These are phyloP conservation scores for Plagiodera versicolora DNA, from an alignment of 2,888 invertebrate genomes.

Conservation along the genomic window DNA sequence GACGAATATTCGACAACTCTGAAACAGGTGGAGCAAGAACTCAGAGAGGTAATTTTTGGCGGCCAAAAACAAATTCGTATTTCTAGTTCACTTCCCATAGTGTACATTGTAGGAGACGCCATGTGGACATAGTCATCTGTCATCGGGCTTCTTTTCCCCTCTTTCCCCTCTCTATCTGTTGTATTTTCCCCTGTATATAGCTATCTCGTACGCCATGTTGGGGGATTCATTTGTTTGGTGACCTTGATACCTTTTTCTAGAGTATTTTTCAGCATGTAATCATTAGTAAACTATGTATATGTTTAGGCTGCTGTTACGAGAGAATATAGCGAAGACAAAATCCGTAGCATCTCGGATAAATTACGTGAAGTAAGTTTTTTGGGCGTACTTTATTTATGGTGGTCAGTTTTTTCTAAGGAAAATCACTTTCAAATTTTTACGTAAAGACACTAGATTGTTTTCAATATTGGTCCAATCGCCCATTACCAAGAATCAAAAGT, in stretches of 20 bases:
- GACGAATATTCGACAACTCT: constrained; percentile 91
- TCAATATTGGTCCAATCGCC: too few species aligned
- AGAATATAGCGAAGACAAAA: constrained; percentile 74
- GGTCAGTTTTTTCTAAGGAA: background rate
- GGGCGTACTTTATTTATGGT: background rate
- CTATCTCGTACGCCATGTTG: background rate
- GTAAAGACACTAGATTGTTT: too few species aligned
- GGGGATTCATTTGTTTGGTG: constrained; percentile 4
- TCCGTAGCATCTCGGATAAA: constrained; percentile 72
- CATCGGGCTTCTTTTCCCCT: constrained; percentile 1
- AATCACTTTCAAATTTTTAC: background rate
- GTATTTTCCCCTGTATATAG: constrained; percentile 14
- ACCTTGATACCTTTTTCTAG: constrained; percentile 29
- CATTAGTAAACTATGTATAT: constrained; percentile 32
- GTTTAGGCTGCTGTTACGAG: constrained; percentile 71
- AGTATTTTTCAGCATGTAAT: constrained; percentile 41
- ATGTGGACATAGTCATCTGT: constrained; percentile 9
- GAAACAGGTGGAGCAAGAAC: constrained; percentile 83
- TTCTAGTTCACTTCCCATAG: constrained; percentile 15
- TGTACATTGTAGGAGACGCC: constrained; percentile 15
- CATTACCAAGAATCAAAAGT: too few species aligned
- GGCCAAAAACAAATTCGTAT: constrained; percentile 21
- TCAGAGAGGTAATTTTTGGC: constrained; percentile 83
- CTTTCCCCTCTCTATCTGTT: too few species aligned
- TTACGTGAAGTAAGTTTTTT: constrained; percentile 69